A percentile compares a stretch with the other conserved stretches of the same genome.
Conservation (phyloP, 35 echinoderm and acorn worm genomes). For the Lytechinus variegatus region DNA sequence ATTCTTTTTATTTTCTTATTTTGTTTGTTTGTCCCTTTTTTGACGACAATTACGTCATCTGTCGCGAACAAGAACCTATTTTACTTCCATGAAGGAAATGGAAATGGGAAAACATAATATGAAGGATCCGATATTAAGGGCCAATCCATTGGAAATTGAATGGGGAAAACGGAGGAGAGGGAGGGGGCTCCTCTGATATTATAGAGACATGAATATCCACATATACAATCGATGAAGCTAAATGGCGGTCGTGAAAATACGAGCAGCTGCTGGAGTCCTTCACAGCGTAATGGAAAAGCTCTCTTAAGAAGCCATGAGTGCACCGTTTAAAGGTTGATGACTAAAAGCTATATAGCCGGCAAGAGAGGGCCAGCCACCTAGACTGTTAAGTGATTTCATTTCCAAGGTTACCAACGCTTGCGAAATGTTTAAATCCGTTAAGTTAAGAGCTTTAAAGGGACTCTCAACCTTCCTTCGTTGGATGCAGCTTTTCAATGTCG, state of each 20-base stretch:
- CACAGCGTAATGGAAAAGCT: background rate
- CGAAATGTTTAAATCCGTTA: background rate
- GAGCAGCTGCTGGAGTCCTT: background rate
- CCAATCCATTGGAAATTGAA: background rate
- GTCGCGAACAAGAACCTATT: too few relatives aligned
- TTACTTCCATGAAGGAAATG: too few relatives aligned
- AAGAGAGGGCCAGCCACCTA: background rate
- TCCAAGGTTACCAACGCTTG: background rate
- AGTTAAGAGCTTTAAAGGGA: background rate
- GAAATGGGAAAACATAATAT: too few relatives aligned
- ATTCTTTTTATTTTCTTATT: too few relatives aligned
- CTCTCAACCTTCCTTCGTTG: background rate
- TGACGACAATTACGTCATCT: too few relatives aligned
- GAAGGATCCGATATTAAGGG: background rate
- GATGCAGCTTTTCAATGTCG: too few relatives aligned
- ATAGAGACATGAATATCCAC: background rate
- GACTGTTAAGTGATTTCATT: constrained; percentile 5
- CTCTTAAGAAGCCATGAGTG: background rate
- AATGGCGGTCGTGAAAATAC: background rate
- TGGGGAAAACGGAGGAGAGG: background rate
- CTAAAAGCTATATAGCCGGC: background rate
- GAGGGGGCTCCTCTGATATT: background rate
- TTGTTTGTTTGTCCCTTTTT: too few relatives aligned
- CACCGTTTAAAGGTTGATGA: background rate
- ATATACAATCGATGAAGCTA: background rate